These are phyloP conservation scores for Spinus olivaceus DNA, from an alignment of 2,797 vertebrate species.

Conservation along the genomic window DNA sequence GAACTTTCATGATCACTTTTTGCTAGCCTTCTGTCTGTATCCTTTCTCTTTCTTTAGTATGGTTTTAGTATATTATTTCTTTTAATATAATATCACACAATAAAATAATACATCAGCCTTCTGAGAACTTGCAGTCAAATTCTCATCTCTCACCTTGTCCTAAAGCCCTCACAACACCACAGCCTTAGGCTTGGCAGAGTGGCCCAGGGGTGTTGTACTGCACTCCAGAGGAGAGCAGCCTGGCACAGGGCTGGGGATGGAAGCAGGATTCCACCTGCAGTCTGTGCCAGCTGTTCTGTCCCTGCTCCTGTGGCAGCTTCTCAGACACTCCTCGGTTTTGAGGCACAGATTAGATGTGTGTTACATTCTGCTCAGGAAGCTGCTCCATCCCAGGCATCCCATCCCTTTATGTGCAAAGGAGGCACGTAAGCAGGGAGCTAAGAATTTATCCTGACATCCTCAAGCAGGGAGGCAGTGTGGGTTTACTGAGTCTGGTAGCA, in stretches of 20 bases:
- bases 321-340: neutral
- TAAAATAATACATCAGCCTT: too few species aligned
- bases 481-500: neutral
- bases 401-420: neutral
- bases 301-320: neutral
- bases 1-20: neutral
- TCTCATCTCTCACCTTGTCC: neutral
- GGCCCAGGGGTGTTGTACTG: fast-evolving
- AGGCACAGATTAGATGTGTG: neutral
- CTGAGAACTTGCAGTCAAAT: neutral
- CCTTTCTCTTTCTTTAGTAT: neutral
- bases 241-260: neutral
- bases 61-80: too few species aligned
- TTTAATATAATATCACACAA: too few species aligned
- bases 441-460: neutral
- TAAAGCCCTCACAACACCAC: neutral
- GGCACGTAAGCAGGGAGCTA: neutral
- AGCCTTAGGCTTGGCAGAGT: neutral
- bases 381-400: neutral
- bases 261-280: neutral
- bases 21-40: neutral
- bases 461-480: neutral
- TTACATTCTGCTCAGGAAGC: neutral
- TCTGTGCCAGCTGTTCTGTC: neutral
- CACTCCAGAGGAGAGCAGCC: neutral